A percentile compares a stretch with the other conserved stretches of the same genome.
These are phyloP conservation scores for Australoheros facetus DNA, from an alignment of 2,797 vertebrate genomes.

Conservation along the genomic window DNA sequence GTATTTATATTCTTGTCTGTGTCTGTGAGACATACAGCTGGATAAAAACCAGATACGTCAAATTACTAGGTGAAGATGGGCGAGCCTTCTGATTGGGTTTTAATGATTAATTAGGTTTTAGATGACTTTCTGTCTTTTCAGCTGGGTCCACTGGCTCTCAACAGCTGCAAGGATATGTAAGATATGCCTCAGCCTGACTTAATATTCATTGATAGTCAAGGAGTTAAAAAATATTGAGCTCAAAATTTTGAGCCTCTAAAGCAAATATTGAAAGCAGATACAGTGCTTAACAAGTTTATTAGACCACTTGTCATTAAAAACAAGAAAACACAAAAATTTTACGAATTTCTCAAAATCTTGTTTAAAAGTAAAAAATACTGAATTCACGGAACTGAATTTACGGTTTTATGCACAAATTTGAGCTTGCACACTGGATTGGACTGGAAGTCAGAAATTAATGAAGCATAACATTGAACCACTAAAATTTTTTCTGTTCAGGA, in stretches of 20 bases:
- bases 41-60: conserved; percentile 66
- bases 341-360: background rate
- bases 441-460: background rate
- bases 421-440: background rate
- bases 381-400: background rate
- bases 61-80: conserved; percentile 57
- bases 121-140: conserved; percentile 36
- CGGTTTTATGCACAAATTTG: background rate
- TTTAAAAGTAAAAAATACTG: background rate
- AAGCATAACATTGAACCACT: background rate
- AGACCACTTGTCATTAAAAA: background rate
- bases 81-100: conserved; percentile 65
- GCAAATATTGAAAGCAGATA: conserved; percentile 6
- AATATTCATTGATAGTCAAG: background rate
- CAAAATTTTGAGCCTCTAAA: conserved; percentile 16
- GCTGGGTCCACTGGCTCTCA: conserved; percentile 17
- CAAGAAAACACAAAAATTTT: background rate
- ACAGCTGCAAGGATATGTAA: conserved; percentile 4
- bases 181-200: background rate
- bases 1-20: conserved; percentile 61
- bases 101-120: conserved; percentile 66
- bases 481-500: background rate
- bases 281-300: background rate
- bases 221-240: conserved; percentile 14
- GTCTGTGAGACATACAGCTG: conserved; percentile 47